Evolutionary conservation across 2,113 vertebrate genomes (phyloP).

Genomic region (Erythrocercus mccallii): DNA sequence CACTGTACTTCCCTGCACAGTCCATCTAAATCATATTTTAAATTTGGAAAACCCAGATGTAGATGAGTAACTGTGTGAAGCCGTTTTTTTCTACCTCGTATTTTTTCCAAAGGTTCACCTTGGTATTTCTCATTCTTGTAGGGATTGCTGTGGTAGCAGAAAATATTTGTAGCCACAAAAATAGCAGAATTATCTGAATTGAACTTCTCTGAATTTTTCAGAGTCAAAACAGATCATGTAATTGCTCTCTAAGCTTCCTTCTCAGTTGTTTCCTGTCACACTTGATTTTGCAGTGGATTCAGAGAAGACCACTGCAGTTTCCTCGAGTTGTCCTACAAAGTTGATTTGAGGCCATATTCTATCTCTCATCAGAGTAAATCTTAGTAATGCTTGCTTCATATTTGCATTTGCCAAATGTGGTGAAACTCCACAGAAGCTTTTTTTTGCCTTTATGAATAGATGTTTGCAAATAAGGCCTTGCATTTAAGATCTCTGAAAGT

Average conservation of each 20-base stretch:
- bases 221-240: background rate
- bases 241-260: background rate
- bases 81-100: background rate
- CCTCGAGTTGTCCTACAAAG: background rate
- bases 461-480: background rate
- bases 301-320: background rate
- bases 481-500: background rate
- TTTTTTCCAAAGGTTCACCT: background rate
- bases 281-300: background rate
- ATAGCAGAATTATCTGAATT: background rate
- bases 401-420: background rate
- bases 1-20: background rate
- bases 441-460: background rate
- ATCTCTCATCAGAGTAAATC: background rate
- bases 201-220: background rate
- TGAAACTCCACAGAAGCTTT: background rate
- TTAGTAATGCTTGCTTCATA: background rate
- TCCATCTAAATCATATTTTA: background rate
- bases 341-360: background rate
- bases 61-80: background rate
- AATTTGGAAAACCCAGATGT: background rate
- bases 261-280: background rate
- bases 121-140: conserved; percentile 22
- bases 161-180: background rate
- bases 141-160: background rate